Base-by-base conservation (phyloP, 1,140 invertebrate species). In the Phocides pigmalion region DNA sequence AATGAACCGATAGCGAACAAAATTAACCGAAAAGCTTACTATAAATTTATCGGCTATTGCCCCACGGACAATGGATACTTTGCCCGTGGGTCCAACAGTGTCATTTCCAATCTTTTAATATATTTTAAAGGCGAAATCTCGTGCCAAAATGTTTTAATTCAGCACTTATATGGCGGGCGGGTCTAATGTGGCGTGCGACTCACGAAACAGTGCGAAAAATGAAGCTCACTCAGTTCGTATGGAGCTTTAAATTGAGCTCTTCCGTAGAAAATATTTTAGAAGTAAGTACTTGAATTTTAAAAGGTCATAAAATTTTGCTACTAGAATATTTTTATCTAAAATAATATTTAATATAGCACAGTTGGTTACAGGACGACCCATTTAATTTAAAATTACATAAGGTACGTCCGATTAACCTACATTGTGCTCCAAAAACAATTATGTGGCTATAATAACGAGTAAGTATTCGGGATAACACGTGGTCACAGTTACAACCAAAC, bases 71-170 rank as follows among this genome's bases (percentile, higher is more conserved):
- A 83, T 79, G 76, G 71, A 74, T 72, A 74, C 65, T 51, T 47
- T 64, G 65, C 67, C 68, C 68, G 51, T 65, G 72, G 67, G 74
- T 47, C 58, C 46, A 42, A 39, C 22, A 12, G 39, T 67, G 53
- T 61, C 71, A 77, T 74, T 68, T 70, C 73, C 70, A 78, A 79
- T 81, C 68, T 81, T 82, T 82, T 70, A 74, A 74, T 69, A 79
- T 75, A 76, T 80, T 76, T 72, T 72, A 75, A 79, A 79, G 69
- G 70, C 72, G 56, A 68, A 70, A 70, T 70, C 64, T 56, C 53
- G 76, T 79, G 76, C 81, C 76, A 78, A 80, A 81, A 81, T 79
- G 72, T 78, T 81, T 79, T 81, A 81, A 83, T 81, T 81, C 72
- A 56, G 64, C 68, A 64, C 71, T 76, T 73, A 76, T 70, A 64